Evolutionary conservation across 2,888 invertebrate species (phyloP).

Genomic region (Andrena flavipes): DNA sequence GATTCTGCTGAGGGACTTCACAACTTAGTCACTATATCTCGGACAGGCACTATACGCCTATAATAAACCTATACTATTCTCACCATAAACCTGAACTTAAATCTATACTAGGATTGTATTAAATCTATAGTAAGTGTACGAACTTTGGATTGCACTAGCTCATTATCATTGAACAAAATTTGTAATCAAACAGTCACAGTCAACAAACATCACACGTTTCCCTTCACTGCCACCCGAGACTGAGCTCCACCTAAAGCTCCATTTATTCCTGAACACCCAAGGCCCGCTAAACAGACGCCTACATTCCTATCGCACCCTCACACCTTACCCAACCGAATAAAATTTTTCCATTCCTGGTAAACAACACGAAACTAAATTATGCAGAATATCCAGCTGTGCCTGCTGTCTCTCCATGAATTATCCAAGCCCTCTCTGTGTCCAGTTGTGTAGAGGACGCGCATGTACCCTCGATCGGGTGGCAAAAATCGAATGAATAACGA

Average conservation of each 20-base stretch:
- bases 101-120: too few relatives aligned
- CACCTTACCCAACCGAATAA: not conserved
- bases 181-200: too few relatives aligned
- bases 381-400: not conserved
- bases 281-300: not conserved
- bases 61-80: too few relatives aligned
- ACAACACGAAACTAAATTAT: not conserved
- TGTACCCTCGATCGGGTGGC: not conserved
- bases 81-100: too few relatives aligned
- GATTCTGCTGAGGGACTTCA: too few relatives aligned
- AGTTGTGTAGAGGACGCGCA: not conserved
- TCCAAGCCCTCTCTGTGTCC: not conserved
- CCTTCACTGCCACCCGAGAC: not conserved
- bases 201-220: too few relatives aligned
- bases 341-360: not conserved
- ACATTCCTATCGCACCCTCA: not conserved
- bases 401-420: not conserved
- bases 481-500: conserved; percentile 40
- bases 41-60: too few relatives aligned
- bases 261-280: not conserved
- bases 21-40: too few relatives aligned
- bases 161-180: too few relatives aligned
- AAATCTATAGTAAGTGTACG: too few relatives aligned
- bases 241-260: not conserved
- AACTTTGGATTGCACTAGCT: too few relatives aligned